phyloP scores from a whole-genome alignment of 2,113 vertebrate species.

The Oophaga pumilio region DNA sequence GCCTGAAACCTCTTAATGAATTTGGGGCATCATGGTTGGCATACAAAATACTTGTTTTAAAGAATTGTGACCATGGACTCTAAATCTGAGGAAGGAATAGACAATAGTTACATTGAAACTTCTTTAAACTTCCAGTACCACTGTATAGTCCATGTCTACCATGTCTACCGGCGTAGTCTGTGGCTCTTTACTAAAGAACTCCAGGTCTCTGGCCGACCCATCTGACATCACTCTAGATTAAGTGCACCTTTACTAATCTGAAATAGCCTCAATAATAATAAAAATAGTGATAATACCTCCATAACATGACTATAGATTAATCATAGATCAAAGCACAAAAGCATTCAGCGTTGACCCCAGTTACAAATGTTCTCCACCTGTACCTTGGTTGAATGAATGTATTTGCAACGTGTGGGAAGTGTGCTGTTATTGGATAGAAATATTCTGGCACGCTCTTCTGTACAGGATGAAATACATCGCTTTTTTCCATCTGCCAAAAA shows the following conservation, averaged over 20 bases:
- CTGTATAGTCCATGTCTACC: not conserved
- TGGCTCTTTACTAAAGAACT: not conserved
- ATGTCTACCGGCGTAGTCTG: not conserved
- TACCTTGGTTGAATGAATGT: not conserved
- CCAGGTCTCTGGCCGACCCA: not conserved
- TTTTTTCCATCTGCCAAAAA: slow-evolving; percentile 40
- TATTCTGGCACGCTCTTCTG: slow-evolving; percentile 11
- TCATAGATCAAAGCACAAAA: slow-evolving; percentile 12
- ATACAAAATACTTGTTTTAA: too few species aligned
- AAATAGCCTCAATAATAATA: too few species aligned
- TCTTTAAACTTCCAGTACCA: not conserved
- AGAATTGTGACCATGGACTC: not conserved
- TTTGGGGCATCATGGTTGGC: too few species aligned
- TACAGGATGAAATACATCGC: slow-evolving; percentile 20
- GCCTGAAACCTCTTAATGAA: too few species aligned
- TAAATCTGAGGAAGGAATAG: not conserved
- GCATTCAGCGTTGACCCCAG: not conserved
- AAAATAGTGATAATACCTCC: too few species aligned
- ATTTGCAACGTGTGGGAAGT: slow-evolving; percentile 28
- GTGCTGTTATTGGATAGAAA: slow-evolving; percentile 14
- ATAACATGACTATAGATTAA: not conserved
- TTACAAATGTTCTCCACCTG: slow-evolving; percentile 18
- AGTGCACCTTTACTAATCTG: not conserved
- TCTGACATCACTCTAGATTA: not conserved
- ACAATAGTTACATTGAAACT: not conserved